These are phyloP conservation scores for Mus spicilegus DNA, from an alignment of 2,113 vertebrate species.

Conservation along the genomic window DNA sequence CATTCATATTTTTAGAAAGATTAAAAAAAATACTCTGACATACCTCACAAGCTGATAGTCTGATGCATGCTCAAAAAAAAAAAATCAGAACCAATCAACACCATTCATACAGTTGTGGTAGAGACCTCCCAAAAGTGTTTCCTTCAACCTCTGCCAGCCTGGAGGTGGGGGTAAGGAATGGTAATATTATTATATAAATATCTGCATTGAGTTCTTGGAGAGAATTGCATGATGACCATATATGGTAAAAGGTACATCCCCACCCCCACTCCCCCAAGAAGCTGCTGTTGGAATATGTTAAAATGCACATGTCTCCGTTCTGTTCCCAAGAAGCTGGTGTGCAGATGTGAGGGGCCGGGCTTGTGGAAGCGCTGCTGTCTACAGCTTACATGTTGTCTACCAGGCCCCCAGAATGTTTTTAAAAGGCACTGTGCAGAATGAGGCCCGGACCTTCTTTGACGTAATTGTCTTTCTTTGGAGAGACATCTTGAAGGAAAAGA, in stretches of 20 bases:
- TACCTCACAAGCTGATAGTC: constrained; percentile 19
- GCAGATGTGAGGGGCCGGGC: constrained; percentile 75
- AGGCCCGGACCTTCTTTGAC: constrained; percentile 36
- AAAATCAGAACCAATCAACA: constrained; percentile 55
- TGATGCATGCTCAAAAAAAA: background rate
- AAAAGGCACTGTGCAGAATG: constrained; percentile 56
- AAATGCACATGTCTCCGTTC: constrained; percentile 74
- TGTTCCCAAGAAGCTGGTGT: constrained; percentile 75
- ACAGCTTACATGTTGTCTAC: constrained; percentile 69
- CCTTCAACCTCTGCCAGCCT: constrained; percentile 71
- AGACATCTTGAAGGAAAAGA: constrained; percentile 67
- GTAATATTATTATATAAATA: constrained; percentile 67
- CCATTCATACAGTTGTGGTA: constrained; percentile 29
- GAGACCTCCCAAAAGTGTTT: constrained; percentile 57
- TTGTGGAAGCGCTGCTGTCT: constrained; percentile 61
- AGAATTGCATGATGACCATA: constrained; percentile 63
- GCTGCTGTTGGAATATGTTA: constrained; percentile 72
- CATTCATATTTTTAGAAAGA: constrained; percentile 53
- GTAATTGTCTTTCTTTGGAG: constrained; percentile 75
- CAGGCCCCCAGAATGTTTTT: constrained; percentile 68
- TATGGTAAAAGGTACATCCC: constrained; percentile 77
- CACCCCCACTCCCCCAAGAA: constrained; percentile 9
- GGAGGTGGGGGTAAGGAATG: background rate
- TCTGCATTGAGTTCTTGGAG: constrained; percentile 59
- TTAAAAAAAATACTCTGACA: constrained; percentile 1